phyloP scores from a whole-genome alignment of 2,113 vertebrate genomes.

The Erythrocercus mccallii region DNA sequence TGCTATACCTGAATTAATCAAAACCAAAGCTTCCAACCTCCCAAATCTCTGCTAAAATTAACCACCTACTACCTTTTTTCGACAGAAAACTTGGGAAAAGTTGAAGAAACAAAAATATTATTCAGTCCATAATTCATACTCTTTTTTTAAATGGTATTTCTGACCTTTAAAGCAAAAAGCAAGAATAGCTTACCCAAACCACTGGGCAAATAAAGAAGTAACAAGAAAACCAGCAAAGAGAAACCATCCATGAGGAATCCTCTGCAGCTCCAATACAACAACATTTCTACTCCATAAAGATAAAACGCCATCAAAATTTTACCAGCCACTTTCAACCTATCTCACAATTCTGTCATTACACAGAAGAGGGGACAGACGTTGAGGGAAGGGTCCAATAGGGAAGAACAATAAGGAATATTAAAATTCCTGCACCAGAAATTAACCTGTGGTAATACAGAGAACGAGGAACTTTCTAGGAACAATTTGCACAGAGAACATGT shows the following conservation, averaged over 20 bases:
- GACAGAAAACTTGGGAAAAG: background rate
- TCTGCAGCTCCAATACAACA: background rate
- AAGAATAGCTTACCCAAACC: background rate
- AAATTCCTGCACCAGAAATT: background rate
- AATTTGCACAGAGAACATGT: background rate
- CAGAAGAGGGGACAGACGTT: accelerated
- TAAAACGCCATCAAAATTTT: background rate
- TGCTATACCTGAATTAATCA: background rate
- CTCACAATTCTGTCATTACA: background rate
- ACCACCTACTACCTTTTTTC: background rate
- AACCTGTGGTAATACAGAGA: background rate
- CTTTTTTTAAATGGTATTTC: conserved; percentile 44
- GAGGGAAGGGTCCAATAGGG: background rate
- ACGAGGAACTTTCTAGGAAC: background rate
- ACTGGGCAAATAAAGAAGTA: background rate
- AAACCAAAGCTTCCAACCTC: background rate
- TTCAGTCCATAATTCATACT: background rate
- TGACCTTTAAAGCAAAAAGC: conserved; percentile 58
- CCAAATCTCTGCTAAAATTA: background rate
- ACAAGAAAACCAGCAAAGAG: background rate
- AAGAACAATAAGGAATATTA: background rate
- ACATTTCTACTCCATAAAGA: background rate
- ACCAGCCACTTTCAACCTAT: background rate
- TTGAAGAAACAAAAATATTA: background rate
- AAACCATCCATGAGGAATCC: background rate